Conservation (phyloP, 2,113 vertebrate genomes). For the Petroica traversi region DNA sequence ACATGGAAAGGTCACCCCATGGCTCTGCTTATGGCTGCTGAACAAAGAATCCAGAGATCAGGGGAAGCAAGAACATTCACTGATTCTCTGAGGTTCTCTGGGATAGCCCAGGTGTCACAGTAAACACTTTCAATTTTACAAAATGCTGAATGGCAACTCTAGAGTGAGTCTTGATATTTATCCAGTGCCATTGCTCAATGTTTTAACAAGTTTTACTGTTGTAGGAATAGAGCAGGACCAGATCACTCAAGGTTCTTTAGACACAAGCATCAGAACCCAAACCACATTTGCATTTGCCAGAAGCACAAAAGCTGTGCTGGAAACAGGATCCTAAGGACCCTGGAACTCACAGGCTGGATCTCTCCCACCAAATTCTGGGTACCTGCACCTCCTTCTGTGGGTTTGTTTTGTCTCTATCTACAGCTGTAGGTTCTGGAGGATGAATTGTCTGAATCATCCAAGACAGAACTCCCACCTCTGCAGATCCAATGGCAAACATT, state of each 20-base stretch:
- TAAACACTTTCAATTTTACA: not conserved
- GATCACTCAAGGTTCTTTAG: not conserved
- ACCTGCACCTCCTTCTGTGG: not conserved
- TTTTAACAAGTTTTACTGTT: not conserved
- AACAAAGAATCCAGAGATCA: not conserved
- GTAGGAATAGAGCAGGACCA: not conserved
- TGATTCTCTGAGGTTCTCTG: not conserved
- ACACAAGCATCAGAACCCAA: not conserved
- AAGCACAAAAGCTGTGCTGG: not conserved
- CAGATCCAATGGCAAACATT: not conserved
- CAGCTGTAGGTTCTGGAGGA: not conserved
- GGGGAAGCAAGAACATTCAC: not conserved
- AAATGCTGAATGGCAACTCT: not conserved
- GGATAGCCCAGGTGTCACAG: not conserved
- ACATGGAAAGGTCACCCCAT: not conserved
- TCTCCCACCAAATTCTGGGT: not conserved
- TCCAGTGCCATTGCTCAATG: not conserved
- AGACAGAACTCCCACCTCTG: not conserved
- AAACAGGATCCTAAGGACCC: not conserved
- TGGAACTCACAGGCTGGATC: not conserved
- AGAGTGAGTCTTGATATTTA: not conserved
- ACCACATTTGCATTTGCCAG: accelerated
- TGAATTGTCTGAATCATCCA: not conserved
- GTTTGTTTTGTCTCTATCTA: not conserved
- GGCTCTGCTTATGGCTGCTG: not conserved